Evolutionary conservation across 2,797 vertebrate genomes (phyloP), one percentile per base, ranked within the genome.

Genomic region (Sitta carolinensis): DNA sequence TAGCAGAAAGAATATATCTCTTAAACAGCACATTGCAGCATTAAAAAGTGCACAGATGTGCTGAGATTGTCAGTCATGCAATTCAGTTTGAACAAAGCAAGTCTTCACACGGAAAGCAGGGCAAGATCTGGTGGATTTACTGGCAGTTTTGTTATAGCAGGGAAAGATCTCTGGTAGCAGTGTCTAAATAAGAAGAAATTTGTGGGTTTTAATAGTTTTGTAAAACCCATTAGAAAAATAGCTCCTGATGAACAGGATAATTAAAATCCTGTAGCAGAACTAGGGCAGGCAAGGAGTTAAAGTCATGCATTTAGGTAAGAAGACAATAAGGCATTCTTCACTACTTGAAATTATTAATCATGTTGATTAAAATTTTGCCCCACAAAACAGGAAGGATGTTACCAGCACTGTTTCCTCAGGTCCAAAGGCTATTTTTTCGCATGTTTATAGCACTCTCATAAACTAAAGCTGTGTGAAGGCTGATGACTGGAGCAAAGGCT

Each of bases 41-140:
- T 70, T 87, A 68, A 38, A 94, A 95, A 83, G 45, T 82, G n/a
- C n/a, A 84, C 29, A 86, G 69, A 73, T 82, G 63, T 89, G 63
- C 74, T 69, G 82, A 93, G 51, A 54, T 62, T 92, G 51, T 73
- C 63, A 58, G 55, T 91, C 50, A 73, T 10, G 9, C 40, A 84
- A 78, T 54, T 86, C 63, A 63, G 17, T 50, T 81, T 62, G 59
- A 77, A 75, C 30, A 91, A 92, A 87, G 69, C 36, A 62, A 83
- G 52, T 19, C 27, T 83, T 86, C 62, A 79, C 50, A 54, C 64
- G 26, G 68, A 19, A 58, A 54, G 16, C 11, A 61, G 58, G 78
- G 75, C 14, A 52, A 82, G 38, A 68, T 48, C 42, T 68, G 57
- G 26, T 66, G 29, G 17, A 66, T 13, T 13, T 27, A 45, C 7